phyloP scores from a whole-genome alignment of 2,888 invertebrate genomes.

The Meteorus colon region DNA sequence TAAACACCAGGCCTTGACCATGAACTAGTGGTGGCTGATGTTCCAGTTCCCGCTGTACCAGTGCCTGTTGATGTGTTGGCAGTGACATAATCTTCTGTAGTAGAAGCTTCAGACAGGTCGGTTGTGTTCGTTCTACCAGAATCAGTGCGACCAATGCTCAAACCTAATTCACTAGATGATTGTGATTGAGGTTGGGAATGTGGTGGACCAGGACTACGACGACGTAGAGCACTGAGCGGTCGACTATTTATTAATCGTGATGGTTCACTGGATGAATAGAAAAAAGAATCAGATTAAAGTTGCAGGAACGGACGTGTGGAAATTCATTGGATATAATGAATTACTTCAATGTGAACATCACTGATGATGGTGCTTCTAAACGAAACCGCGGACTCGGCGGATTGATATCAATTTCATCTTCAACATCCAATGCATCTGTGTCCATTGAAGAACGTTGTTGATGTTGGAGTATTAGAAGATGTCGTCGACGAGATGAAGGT shows the following conservation, averaged over 20 bases:
- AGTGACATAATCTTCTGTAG: conserved; percentile 91
- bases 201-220: conserved; percentile 66
- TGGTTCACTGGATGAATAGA: conserved; percentile 63
- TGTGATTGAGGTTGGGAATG: conserved; percentile 69
- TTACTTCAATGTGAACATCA: conserved; percentile 61
- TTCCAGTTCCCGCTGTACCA: conserved; percentile 72
- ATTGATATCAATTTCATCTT: conserved; percentile 68
- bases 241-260: conserved; percentile 61
- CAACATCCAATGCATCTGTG: conserved; percentile 85
- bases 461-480: conserved; percentile 85
- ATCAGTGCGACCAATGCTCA: conserved; percentile 81
- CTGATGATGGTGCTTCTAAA: conserved; percentile 65
- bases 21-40: conserved; percentile 72
- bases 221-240: conserved; percentile 62
- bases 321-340: not conserved
- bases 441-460: conserved; percentile 91
- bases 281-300: conserved; percentile 73
- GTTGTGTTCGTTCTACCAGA: conserved; percentile 83
- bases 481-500: conserved; percentile 86
- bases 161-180: conserved; percentile 72
- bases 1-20: conserved; percentile 74
- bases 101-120: conserved; percentile 91
- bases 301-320: conserved; percentile 71
- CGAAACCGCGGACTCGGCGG: conserved; percentile 66
- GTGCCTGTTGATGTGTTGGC: conserved; percentile 80